Conservation (phyloP, 2,113 vertebrate genomes). For the Micromys minutus region DNA sequence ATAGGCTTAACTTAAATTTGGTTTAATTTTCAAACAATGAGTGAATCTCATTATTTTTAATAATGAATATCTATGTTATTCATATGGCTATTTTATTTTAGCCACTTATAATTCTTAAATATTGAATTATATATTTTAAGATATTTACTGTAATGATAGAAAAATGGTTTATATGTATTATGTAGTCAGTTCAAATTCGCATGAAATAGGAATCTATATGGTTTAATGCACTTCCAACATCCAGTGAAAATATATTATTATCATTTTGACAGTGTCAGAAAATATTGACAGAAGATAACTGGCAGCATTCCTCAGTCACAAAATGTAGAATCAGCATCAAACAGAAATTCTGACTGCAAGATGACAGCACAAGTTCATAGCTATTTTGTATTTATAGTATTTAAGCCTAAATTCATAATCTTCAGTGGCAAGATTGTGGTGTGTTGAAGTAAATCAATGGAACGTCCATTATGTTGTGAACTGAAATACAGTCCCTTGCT, state of each 20-base stretch:
- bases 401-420: background rate
- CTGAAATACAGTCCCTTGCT: background rate
- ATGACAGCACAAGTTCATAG: background rate
- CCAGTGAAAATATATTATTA: background rate
- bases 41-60: background rate
- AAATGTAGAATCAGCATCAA: background rate
- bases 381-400: background rate
- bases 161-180: background rate
- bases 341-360: background rate
- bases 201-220: background rate
- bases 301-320: background rate
- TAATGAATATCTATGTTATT: background rate
- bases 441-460: conserved; percentile 29
- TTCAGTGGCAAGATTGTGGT: background rate
- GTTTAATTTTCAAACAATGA: background rate
- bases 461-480: background rate
- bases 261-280: background rate
- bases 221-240: background rate
- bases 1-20: background rate
- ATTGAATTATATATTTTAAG: background rate
- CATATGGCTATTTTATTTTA: background rate
- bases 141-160: background rate
- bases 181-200: background rate
- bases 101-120: background rate
- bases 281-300: background rate